phyloP scores from a whole-genome alignment of 2,797 vertebrate genomes.

The Galagoides demidoff region DNA sequence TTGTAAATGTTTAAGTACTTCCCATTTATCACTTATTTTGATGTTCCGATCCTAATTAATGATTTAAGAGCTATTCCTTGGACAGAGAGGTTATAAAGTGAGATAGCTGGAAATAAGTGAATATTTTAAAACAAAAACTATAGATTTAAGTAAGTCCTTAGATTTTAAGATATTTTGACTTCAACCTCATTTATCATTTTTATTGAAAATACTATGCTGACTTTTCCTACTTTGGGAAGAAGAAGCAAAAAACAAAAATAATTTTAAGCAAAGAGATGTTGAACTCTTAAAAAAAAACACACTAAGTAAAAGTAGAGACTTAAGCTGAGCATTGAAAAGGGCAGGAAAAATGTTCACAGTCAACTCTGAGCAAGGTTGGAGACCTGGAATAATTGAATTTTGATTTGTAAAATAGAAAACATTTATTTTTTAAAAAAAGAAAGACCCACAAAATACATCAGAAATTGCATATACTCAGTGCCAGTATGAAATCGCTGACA shows the following conservation, averaged over 20 bases:
- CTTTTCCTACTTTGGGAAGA: slow-evolving; percentile 13
- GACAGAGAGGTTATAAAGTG: not conserved
- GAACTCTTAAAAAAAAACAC: not conserved
- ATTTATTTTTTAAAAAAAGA: not conserved
- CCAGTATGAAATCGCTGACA: not conserved
- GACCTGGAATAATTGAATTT: not conserved
- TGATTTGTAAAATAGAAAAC: not conserved
- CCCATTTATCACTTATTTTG: not conserved
- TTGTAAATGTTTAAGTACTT: not conserved
- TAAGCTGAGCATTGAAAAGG: not conserved
- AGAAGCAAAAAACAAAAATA: not conserved
- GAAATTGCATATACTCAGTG: not conserved
- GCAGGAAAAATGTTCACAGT: not conserved
- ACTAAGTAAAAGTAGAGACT: not conserved
- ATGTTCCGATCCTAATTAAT: not conserved
- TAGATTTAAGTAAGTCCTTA: not conserved
- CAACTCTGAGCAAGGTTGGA: not conserved
- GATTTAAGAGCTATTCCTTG: not conserved
- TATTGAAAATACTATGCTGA: not conserved
- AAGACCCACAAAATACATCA: not conserved
- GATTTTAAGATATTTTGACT: not conserved
- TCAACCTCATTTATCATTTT: not conserved
- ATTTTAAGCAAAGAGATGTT: not conserved
- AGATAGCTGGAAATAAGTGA: not conserved
- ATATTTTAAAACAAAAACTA: not conserved